Percentiles rank a stretch among this genome's conserved stretches.
These are phyloP conservation scores for Thunnus thynnus DNA, from an alignment of 2,113 vertebrate genomes.

Conservation along the genomic window DNA sequence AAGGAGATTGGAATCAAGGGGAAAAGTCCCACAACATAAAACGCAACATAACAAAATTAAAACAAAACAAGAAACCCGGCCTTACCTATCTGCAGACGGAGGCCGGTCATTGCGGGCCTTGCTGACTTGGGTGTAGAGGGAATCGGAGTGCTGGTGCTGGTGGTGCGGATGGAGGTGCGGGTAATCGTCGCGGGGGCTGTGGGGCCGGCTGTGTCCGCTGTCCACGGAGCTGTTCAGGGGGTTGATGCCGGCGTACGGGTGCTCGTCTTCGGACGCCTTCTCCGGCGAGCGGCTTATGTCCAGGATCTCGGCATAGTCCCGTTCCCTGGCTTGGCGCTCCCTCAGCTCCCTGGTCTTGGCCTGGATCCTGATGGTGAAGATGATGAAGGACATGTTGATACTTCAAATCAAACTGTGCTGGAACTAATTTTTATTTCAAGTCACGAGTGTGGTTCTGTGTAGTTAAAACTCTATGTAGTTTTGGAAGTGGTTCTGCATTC, in stretches of 20 bases:
- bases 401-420: neutral
- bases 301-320: constrained; percentile 93
- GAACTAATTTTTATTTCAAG: neutral
- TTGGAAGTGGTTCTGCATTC: too few relatives aligned
- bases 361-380: constrained; percentile 88
- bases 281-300: constrained; percentile 85
- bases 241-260: constrained; percentile 84
- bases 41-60: neutral
- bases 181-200: constrained; percentile 70
- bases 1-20: too few relatives aligned
- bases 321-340: constrained; percentile 92
- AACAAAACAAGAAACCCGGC: neutral
- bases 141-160: constrained; percentile 80
- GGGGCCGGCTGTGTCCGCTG: constrained; percentile 74
- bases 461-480: too few relatives aligned
- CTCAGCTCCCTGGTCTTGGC: constrained; percentile 94
- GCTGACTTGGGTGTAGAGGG: constrained; percentile 89
- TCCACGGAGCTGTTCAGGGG: constrained; percentile 83
- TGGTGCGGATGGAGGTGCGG: constrained; percentile 86
- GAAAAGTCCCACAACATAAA: neutral
- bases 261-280: constrained; percentile 82
- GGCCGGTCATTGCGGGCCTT: constrained; percentile 87
- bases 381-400: neutral
- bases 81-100: constrained; percentile 94
- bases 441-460: neutral